Evolutionary conservation across 2,888 invertebrate genomes (phyloP), one percentile per base, ranked within the genome.

Genomic region (Zaprionus lineosus): DNA sequence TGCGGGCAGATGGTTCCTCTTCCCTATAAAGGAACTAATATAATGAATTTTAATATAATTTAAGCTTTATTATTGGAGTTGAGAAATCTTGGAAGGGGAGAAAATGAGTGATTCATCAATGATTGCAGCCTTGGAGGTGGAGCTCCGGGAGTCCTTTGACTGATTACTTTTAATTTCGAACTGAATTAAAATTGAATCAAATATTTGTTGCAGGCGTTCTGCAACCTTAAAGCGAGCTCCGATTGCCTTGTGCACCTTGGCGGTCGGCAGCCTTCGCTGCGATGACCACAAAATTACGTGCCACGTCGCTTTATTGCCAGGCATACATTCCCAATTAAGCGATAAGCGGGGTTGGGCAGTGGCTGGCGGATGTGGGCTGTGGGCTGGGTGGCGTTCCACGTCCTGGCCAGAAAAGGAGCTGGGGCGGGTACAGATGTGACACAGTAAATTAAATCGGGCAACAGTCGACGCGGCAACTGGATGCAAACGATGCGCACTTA

Each of bases 251-350:
- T 61, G 60, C 31, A 28, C 31, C 47, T 37, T 50, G 39, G 39
- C 19, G n/a, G 33, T 43, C 18, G 26, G 5, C 57, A 29, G 36
- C 31, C 16, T 47, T 37, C 63, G 59, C 41, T 51, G 44, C 48
- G 59, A 67, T 68, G 70, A 83, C 81, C 81, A 68, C 86, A 85
- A 70, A 73, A 75, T 79, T 79, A 83, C 84, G 84, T 81, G 85
- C 69, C 60, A 60, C 48, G 63, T 66, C 63, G 63, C 64, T 55
- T 62, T 71, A 61, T 47, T 53, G 79, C 66, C 62, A 47, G 59
- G 58, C 44, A 57, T 33, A 68, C 68, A 66, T 60, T 66, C 72
- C 66, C 72, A 72, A 72, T 72, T 72, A 72, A 69, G 72, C 41
- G 68, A 69, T 72, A 65, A 56, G 66, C 51, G 40, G 14, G 21